Base-by-base conservation (phyloP, 2,888 invertebrate species). In the Epistrophe grossulariae region DNA sequence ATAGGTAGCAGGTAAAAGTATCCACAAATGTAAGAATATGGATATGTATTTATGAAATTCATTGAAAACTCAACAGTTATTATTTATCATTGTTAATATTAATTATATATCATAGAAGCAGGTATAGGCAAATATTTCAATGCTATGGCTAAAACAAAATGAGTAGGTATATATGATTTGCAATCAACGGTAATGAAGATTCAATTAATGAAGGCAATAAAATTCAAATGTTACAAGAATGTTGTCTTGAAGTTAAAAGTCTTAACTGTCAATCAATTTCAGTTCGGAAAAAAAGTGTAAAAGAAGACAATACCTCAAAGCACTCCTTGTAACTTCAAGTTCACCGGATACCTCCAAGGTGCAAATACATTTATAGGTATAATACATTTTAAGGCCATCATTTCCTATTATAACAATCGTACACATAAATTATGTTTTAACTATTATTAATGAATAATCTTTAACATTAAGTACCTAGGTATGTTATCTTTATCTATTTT, bases 141-240 rank as follows among this genome's bases (percentile, higher is more conserved):
- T 76, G 81, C 50, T 55, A 62, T 64, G 55, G 45, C 9, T 64
- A 38, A n/a, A 74, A 45, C 55, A 48, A 31, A 31, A 45, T 17
- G n/a, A 19, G n/a, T 15, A 3, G 0, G 4, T 1, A 40, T 24
- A 1, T 28, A 52, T 74, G n/a, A 48, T 19, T 40, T 62, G n/a
- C 31, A 55, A 55, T 70, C 52, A 64, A 43, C 55, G 74, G 45
- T 45, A 43, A 35, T 70, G 52, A 60, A 81, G 31, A 57, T 60
- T 60, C 35, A 40, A 40, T 66, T 66, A 52, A 28, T 48, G 64
- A 73, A 72, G 50, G 43, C 9, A 13, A 52, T 59, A 28, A 13
- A 43, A 5, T 45, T 28, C 2, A 45, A 28, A n/a, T 43, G 10
- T 43, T 45, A 31, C 45, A 64, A 64, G 2, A 9, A 43, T 43